A percentile compares a stretch with the other conserved stretches of the same genome.
Evolutionary conservation across 2,797 vertebrate genomes (phyloP).

Genomic region (Phrynocephalus guinanensis): DNA sequence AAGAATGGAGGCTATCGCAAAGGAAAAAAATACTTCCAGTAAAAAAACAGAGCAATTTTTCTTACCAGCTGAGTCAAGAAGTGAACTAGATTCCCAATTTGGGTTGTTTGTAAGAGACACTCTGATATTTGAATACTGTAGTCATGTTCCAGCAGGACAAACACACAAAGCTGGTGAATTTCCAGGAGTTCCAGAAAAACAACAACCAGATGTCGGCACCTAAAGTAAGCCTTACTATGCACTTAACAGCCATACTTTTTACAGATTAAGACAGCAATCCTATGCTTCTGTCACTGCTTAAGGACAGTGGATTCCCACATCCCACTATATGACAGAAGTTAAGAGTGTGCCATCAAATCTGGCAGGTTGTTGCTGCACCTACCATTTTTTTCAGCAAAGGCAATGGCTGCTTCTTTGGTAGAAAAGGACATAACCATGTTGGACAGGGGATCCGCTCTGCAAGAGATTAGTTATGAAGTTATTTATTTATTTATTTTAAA

Average conservation of each 20-base stretch:
- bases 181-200: not conserved
- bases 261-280: not conserved
- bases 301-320: not conserved
- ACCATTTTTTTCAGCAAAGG: slow-evolving; percentile 98
- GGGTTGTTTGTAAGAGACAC: not conserved
- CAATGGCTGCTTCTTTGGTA: slow-evolving; percentile 91
- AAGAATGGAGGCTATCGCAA: not conserved
- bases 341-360: not conserved
- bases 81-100: not conserved
- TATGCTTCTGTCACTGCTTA: not conserved
- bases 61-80: not conserved
- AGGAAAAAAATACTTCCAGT: not conserved
- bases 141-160: not conserved
- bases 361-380: slow-evolving; percentile 40
- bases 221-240: not conserved
- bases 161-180: not conserved
- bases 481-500: slow-evolving; percentile 22
- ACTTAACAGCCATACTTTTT: not conserved
- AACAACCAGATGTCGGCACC: not conserved
- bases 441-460: slow-evolving; percentile 93
- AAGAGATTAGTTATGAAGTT: slow-evolving; percentile 60
- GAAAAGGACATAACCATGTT: slow-evolving; percentile 90
- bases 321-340: not conserved
- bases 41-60: not conserved
- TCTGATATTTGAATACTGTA: not conserved